phyloP scores from a whole-genome alignment of 2,888 invertebrate genomes.

The Caenorhabditis doughertyi region DNA sequence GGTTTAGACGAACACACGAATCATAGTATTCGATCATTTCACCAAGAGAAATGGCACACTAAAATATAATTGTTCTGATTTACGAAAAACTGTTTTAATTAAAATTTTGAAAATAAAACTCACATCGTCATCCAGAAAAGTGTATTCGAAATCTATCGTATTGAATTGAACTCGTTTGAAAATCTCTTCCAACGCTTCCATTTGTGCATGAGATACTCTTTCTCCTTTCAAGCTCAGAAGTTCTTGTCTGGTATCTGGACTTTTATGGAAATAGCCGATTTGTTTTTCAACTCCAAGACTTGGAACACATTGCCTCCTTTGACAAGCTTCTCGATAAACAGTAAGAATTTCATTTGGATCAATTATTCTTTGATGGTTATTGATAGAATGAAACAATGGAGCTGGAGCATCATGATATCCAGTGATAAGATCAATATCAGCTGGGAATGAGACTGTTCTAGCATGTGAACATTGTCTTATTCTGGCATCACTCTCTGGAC shows the following conservation, averaged over 20 bases:
- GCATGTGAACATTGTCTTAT: constrained; percentile 75
- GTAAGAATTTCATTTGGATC: constrained; percentile 86
- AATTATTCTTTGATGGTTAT: constrained; percentile 21
- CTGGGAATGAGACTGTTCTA: constrained; percentile 71
- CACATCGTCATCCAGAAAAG: constrained; percentile 88
- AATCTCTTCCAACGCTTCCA: constrained; percentile 91
- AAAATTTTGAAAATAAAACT: constrained; percentile 36
- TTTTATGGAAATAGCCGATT: constrained; percentile 74
- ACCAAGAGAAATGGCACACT: constrained; percentile 89
- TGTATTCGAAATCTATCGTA: constrained; percentile 87
- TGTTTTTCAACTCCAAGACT: constrained; percentile 81
- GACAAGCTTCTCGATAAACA: constrained; percentile 85
- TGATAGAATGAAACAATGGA: constrained; percentile 39
- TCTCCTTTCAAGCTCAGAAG: constrained; percentile 84
- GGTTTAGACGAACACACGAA: constrained; percentile 88
- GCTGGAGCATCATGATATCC: constrained; percentile 66
- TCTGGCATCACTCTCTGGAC: constrained; percentile 33
- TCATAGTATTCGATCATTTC: constrained; percentile 96
- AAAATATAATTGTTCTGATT: constrained; percentile 61
- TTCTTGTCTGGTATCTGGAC: constrained; percentile 71
- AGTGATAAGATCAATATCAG: constrained; percentile 65
- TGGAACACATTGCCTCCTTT: constrained; percentile 82
- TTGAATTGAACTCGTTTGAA: constrained; percentile 89
- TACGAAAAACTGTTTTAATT: no score
- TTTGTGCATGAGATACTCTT: constrained; percentile 87